These are phyloP conservation scores for Pteromalus puparum DNA, from an alignment of 1,140 invertebrate genomes.

Conservation along the genomic window DNA sequence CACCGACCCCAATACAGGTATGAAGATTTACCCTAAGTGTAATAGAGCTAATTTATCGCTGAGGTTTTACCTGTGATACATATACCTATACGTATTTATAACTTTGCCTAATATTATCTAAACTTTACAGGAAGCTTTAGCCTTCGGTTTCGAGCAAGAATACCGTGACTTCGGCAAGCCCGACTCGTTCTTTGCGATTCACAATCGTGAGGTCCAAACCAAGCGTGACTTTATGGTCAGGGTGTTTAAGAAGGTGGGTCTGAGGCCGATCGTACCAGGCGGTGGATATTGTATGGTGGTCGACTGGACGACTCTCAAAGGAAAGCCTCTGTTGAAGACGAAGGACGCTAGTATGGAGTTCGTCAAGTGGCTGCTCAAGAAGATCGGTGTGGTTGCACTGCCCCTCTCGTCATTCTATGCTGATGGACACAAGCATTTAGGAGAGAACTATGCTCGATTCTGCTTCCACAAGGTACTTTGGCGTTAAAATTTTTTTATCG, in stretches of 20 bases:
- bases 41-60: no score
- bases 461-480: slow-evolving; percentile 93
- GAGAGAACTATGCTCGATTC: slow-evolving; percentile 91
- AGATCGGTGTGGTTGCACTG: slow-evolving; percentile 93
- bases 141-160: slow-evolving; percentile 92
- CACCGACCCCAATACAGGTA: not conserved
- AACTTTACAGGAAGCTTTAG: slow-evolving; percentile 88
- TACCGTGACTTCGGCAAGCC: slow-evolving; percentile 80
- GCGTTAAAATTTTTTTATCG: slow-evolving; percentile 1
- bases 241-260: slow-evolving; percentile 86
- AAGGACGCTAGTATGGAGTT: slow-evolving; percentile 78
- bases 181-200: slow-evolving; percentile 90
- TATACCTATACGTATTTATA: no score
- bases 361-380: slow-evolving; percentile 95
- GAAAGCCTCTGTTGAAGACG: not conserved
- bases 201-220: slow-evolving; percentile 85
- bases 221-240: slow-evolving; percentile 92
- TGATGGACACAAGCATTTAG: slow-evolving; percentile 86
- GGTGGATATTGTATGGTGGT: slow-evolving; percentile 98
- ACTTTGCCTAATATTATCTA: no score
- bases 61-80: no score
- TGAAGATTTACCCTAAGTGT: not conserved
- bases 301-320: slow-evolving; percentile 81
- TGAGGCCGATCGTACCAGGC: slow-evolving; percentile 94
- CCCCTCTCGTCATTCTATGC: slow-evolving; percentile 97